Conservation (phyloP, 2,113 vertebrate genomes). For the Myocastor coypus region DNA sequence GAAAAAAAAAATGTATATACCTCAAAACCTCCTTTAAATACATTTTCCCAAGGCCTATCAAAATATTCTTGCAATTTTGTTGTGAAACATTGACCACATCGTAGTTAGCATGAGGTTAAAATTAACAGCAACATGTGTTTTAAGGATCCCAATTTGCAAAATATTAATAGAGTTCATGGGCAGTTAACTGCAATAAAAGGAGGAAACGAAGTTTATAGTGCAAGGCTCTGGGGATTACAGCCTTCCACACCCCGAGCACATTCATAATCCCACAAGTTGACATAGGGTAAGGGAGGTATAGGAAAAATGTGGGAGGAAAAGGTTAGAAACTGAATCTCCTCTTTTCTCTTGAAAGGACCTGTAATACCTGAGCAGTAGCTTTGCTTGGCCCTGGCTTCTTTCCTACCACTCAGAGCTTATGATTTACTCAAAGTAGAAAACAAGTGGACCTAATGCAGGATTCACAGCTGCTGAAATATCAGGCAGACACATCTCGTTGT, state of each 20-base stretch:
- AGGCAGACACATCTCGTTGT: not conserved
- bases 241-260: conserved; percentile 61
- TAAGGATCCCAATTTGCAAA: conserved; percentile 78
- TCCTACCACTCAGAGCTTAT: not conserved
- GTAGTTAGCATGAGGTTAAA: conserved; percentile 82
- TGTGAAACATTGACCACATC: conserved; percentile 78
- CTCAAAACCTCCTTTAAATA: conserved; percentile 68
- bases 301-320: not conserved
- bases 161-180: conserved; percentile 82
- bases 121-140: conserved; percentile 80
- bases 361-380: not conserved
- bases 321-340: not conserved
- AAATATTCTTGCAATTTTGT: conserved; percentile 78
- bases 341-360: not conserved
- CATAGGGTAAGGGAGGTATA: not conserved
- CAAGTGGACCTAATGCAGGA: not conserved
- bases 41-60: conserved; percentile 72
- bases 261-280: conserved; percentile 54
- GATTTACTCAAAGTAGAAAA: not conserved
- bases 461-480: not conserved
- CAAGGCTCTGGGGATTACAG: conserved; percentile 62
- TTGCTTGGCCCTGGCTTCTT: not conserved
- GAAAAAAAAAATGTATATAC: not conserved
- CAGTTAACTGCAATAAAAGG: conserved; percentile 77
- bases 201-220: conserved; percentile 80